Evolutionary conservation across 2,113 vertebrate genomes (phyloP).

Genomic region (Percina caprodes): DNA sequence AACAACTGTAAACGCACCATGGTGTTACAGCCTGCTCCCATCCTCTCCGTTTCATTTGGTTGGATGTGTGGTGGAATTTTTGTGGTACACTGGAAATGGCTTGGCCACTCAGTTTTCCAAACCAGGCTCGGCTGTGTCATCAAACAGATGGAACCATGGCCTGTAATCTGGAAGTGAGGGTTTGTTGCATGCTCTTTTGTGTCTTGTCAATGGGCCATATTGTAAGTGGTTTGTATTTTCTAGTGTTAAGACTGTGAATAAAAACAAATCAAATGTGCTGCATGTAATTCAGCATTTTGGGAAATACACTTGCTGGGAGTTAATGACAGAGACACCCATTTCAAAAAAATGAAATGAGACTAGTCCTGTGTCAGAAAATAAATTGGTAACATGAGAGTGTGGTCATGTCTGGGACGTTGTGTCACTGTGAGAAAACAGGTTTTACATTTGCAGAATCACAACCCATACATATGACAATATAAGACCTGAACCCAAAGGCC

Average conservation of each 20-base stretch:
- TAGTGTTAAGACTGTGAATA: constrained; percentile 24
- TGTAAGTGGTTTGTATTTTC: constrained; percentile 40
- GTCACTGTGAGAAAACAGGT: neutral
- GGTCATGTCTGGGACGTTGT: neutral
- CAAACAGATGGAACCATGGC: constrained; percentile 50
- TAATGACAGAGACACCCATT: neutral
- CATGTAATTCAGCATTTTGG: neutral
- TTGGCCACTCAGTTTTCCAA: constrained; percentile 43
- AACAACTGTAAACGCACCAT: constrained; percentile 21
- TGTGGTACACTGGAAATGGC: constrained; percentile 37
- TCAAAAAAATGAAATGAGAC: neutral
- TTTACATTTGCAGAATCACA: constrained; percentile 13
- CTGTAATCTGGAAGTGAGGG: constrained; percentile 71
- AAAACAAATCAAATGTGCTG: constrained; percentile 56
- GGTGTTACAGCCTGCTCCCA: neutral
- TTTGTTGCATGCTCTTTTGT: constrained; percentile 45
- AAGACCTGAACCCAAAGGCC: constrained; percentile 19
- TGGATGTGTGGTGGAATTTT: constrained; percentile 44
- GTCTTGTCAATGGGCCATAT: constrained; percentile 46
- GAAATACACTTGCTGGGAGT: neutral
- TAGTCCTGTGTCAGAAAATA: neutral
- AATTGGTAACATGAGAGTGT: neutral
- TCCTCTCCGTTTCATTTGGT: constrained; percentile 13
- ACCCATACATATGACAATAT: constrained; percentile 9
- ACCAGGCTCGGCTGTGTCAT: constrained; percentile 49